Evolutionary conservation across 2,888 invertebrate species (phyloP), one percentile per base, ranked within the genome.

Genomic region (Heliothis peltigera): DNA sequence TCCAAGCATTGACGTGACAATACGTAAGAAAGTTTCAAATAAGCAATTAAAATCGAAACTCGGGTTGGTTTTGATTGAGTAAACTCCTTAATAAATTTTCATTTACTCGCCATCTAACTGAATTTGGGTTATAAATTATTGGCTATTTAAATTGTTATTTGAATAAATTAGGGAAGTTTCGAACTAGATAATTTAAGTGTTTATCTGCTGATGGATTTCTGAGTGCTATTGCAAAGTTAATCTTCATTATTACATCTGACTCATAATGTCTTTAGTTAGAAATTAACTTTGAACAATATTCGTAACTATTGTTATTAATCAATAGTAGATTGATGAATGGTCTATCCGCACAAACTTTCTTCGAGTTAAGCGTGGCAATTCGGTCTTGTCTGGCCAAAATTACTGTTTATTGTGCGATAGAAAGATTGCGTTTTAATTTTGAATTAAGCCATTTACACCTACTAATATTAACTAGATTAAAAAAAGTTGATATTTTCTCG

Each of bases 1-100:
- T 79, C 70, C 58, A 69, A 83, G 73, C 71, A 77, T 62, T 72
- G 62, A 70, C 59, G 56, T 44, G 72, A 75, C 70, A 75, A 75
- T 64, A 68, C 62, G 65, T 76, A 68, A 60, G 42, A 77, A 80
- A 85, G 79, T 80, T 86, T 84, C 55, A 66, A 83, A 86, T 81
- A 84, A 81, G 77, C 79, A 85, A 87, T 87, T 87, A 79, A 68
- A 80, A 81, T 84, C 75, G 69, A 79, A 85, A 81, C 79, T 80
- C 56, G 69, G 80, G 77, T 75, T 68, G 75, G 75, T 84, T 87
- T 85, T 86, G 82, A 88, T 88, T 84, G 74, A 89, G 63, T 67
- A 63, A 87, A 82, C 81, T 83, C 67, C 64, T 66, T 79, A 85
- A 87, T 84, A 84, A 87, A 89, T 86, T 86, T 87, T 82, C 80